Base-by-base conservation (phyloP, 2,888 invertebrate species). In the Metellina segmentata region DNA sequence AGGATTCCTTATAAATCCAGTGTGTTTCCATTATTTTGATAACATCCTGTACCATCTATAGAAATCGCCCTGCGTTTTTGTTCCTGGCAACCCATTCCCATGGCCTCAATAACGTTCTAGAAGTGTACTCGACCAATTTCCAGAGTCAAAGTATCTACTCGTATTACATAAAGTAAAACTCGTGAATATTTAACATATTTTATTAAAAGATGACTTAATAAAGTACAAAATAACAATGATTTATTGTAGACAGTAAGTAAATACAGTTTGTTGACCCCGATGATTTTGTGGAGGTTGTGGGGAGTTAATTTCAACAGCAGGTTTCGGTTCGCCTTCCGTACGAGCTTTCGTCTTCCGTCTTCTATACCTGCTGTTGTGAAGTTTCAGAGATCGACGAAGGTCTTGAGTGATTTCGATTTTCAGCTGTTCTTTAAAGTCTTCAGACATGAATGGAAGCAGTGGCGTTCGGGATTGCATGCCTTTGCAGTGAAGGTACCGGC, bases 381-480 rank as follows among this genome's bases (percentile, higher is more conserved):
- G 20, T 69, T 81, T 90, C 2, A 81, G 11, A 13, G 90, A 85
- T 34, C 79, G 70, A 9, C 69, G 74, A 19, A 90, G 75, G 6
- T 85, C 90, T 71, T 90, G 85, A 6, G 48, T 75, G n/a, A 90
- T 86, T 81, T 90, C 85, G 52, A 85, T 85, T 48, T 90, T 90
- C 2, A 90, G n/a, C 16, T 75, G 71, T 16, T 90, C 90, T 77
- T 81, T 86, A 7, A 86, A 81, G 4, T 86, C 85, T 0, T 71
- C 16, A 16, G 82, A 74, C 16, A 81, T 6, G 20, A 48, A 53
- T 13, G 74, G 69, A 19, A 34, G 61, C 1, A 49, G 49, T 6
- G 78, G 16, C 16, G 19, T 71, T 70, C 19, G 69, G 1, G 71
- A 48, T 19, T 85, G 72, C 20, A 78, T 78, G 20, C 52, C 52